phyloP scores from a whole-genome alignment of 2,888 invertebrate species.

The Rhorus exstirpatorius region DNA sequence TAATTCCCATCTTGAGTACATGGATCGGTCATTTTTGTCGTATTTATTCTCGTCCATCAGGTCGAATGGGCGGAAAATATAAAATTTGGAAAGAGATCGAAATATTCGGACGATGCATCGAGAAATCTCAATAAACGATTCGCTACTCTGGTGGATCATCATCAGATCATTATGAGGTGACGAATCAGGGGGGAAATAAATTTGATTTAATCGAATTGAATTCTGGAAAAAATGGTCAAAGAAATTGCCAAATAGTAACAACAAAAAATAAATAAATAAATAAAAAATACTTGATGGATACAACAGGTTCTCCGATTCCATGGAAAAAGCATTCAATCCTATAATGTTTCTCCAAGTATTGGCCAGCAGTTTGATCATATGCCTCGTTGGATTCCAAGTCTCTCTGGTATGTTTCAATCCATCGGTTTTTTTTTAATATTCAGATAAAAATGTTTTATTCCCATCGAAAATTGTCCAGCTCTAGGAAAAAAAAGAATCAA shows the following conservation, averaged over 20 bases:
- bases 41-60: constrained; percentile 24
- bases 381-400: constrained; percentile 79
- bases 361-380: constrained; percentile 78
- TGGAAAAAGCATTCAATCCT: constrained; percentile 77
- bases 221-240: background rate
- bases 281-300: background rate
- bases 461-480: background rate
- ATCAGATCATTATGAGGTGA: constrained; percentile 69
- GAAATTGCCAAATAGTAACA: no score
- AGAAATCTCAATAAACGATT: constrained; percentile 46
- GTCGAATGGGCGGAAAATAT: constrained; percentile 4
- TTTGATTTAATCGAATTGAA: background rate
- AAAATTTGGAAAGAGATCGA: background rate
- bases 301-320: constrained; percentile 77
- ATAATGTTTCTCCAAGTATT: constrained; percentile 78
- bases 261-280: no score
- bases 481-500: background rate
- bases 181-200: constrained; percentile 4
- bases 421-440: background rate
- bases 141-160: constrained; percentile 58
- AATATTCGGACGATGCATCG: constrained; percentile 17
- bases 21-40: background rate
- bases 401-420: constrained; percentile 71
- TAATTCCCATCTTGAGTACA: background rate
- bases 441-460: background rate